Evolutionary conservation across 2,888 invertebrate species (phyloP), one percentile per base, ranked within the genome.

Genomic region (Gastrophysa polygoni): DNA sequence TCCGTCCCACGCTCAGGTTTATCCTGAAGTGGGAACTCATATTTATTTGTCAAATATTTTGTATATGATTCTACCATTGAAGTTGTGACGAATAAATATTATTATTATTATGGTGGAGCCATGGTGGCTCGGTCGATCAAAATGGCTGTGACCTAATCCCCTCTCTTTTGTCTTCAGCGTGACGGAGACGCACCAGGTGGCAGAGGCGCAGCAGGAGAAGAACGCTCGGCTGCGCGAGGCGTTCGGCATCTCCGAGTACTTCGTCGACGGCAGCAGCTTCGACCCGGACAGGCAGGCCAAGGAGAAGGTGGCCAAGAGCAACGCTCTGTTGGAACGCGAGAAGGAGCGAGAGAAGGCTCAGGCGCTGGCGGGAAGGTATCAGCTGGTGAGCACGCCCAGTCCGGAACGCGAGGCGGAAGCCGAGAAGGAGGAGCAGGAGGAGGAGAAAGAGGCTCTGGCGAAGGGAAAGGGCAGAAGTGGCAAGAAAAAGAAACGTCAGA

Each of bases 181-280:
- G 66, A 93, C 93, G 66, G 97, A 96, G 80, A 96, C 96, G 49
- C 98, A 98, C 84, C 95, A 96, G 82, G 89, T 96, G 68, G 97
- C 98, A 0, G 95, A 95, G 81, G 96, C 97, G 20, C 96, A 96
- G 80, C 93, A 94, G 77, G 93, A 95, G 82, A 97, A 97, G 83
- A 98, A 98, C 85, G 93, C 93, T 1, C 89, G 91, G 59, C 85
- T 98, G 64, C 89, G 96, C 57, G 93, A 95, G 80, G 98, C 97
- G 4, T 97, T 98, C 81, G 96, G 97, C 60, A 95, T 98, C 72
- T 92, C 94, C 24, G 92, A 95, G 73, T 91, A 89, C 76, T 98
- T 96, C 83, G 93, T 96, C 59, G 96, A 96, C 81, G 97, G 97
- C 68, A 91, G 92, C 77, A 94, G 95, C 78, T 88, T 96, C 80